Conservation (phyloP, 2,797 vertebrate species). For the Anguilla anguilla region DNA sequence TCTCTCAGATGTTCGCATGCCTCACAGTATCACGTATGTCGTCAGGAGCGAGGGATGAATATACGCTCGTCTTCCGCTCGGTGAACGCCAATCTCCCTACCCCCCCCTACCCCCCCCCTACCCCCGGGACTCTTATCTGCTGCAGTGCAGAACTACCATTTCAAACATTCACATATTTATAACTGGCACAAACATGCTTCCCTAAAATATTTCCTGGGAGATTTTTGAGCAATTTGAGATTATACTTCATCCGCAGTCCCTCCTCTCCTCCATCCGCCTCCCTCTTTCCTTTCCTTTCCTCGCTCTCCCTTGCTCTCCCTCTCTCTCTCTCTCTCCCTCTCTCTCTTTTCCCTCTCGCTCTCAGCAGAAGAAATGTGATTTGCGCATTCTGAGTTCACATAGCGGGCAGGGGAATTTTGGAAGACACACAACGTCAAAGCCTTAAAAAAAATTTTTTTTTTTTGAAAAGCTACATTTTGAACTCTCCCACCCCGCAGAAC, state of each 20-base stretch:
- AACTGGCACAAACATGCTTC: slow-evolving; percentile 60
- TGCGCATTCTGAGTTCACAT: slow-evolving; percentile 64
- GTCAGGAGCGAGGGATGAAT: neutral
- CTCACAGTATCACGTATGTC: slow-evolving; percentile 7
- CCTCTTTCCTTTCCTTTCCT: slow-evolving; percentile 28
- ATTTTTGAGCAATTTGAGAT: slow-evolving; percentile 73
- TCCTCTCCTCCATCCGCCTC: slow-evolving; percentile 36
- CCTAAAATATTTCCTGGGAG: slow-evolving; percentile 66
- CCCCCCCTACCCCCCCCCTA: slow-evolving; percentile 44
- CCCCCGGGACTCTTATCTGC: slow-evolving; percentile 56
- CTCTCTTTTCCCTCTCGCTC: slow-evolving; percentile 33
- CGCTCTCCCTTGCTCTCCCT: slow-evolving; percentile 36
- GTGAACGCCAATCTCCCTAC: slow-evolving; percentile 40
- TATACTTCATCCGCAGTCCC: slow-evolving; percentile 67
- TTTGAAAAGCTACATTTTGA: slow-evolving; percentile 54
- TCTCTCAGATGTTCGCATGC: neutral
- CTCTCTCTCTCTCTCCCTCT: slow-evolving; percentile 31
- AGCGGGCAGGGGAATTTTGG: slow-evolving; percentile 59
- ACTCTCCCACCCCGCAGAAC: slow-evolving; percentile 56
- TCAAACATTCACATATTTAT: slow-evolving; percentile 67
- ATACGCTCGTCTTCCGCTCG: neutral
- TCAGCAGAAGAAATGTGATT: slow-evolving; percentile 65
- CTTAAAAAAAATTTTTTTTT: slow-evolving; percentile 54
- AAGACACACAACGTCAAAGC: slow-evolving; percentile 58
- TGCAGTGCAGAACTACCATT: slow-evolving; percentile 52